Conservation (phyloP, 2,113 vertebrate genomes). For the Octodon degus region DNA sequence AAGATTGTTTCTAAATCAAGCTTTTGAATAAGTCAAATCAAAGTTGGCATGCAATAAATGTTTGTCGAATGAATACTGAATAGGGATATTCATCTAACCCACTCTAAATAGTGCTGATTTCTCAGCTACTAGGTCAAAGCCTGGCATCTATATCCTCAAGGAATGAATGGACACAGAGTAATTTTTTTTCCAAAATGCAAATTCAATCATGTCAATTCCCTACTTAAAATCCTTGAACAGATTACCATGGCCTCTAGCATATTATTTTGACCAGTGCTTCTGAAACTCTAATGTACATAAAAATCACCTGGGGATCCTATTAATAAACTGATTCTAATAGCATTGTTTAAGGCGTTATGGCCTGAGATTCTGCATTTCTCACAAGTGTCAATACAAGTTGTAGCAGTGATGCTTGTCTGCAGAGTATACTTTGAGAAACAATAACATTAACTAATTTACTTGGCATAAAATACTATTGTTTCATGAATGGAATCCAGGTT, state of each 20-base stretch:
- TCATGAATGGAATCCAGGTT: background rate
- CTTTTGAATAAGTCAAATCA: constrained; percentile 81
- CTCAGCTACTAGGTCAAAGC: constrained; percentile 23
- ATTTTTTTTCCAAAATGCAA: constrained; percentile 56
- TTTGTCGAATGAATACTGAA: constrained; percentile 76
- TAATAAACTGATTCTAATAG: constrained; percentile 29
- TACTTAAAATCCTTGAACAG: constrained; percentile 21
- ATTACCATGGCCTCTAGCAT: constrained; percentile 10
- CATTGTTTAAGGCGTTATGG: background rate
- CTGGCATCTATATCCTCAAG: constrained; percentile 36
- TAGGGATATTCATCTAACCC: constrained; percentile 75
- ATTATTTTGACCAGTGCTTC: constrained; percentile 29
- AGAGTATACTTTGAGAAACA: background rate
- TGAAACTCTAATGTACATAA: background rate
- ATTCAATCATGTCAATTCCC: background rate
- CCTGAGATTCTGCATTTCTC: constrained; percentile 18
- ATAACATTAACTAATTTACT: background rate
- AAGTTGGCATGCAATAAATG: constrained; percentile 58
- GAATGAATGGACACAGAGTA: constrained; percentile 49
- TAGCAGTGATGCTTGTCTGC: background rate
- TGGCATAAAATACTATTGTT: background rate
- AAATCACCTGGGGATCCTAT: background rate
- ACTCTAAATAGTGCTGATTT: constrained; percentile 75
- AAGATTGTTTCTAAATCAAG: constrained; percentile 81
- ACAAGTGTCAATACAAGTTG: background rate